These are phyloP conservation scores for Sisyra nigra DNA, from an alignment of 2,888 invertebrate species.

Conservation along the genomic window DNA sequence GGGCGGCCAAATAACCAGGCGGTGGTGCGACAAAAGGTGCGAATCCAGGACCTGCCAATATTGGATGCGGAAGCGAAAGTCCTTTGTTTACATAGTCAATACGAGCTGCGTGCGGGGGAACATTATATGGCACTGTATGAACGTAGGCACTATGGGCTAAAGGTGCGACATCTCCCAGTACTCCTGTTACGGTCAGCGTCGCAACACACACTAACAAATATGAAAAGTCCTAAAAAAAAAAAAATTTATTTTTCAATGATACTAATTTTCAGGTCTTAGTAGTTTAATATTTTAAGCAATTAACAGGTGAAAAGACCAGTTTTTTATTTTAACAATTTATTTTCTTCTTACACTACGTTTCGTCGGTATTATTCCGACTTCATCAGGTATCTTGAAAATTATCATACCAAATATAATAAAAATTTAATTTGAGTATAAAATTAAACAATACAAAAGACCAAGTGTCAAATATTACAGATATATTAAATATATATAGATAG, in stretches of 20 bases:
- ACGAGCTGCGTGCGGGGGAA: constrained; percentile 44
- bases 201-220: neutral
- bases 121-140: constrained; percentile 42
- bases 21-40: constrained; percentile 24
- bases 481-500: neutral
- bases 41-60: constrained; percentile 27
- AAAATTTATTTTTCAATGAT: no score
- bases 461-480: neutral
- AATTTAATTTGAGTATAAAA: neutral
- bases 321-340: no score
- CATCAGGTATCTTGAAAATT: no score
- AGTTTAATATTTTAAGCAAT: no score
- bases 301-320: no score
- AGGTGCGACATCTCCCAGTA: constrained; percentile 17
- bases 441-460: neutral
- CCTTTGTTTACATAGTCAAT: constrained; percentile 34
- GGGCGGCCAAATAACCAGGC: constrained; percentile 16
- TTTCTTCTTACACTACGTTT: no score
- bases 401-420: no score
- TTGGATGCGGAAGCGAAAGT: constrained; percentile 15
- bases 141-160: constrained; percentile 24
- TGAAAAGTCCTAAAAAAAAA: neutral
- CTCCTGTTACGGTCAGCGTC: neutral
- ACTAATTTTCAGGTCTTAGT: no score
- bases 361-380: no score